Base-by-base conservation (phyloP, 2,888 invertebrate genomes). In the Leistus spinibarbis region DNA sequence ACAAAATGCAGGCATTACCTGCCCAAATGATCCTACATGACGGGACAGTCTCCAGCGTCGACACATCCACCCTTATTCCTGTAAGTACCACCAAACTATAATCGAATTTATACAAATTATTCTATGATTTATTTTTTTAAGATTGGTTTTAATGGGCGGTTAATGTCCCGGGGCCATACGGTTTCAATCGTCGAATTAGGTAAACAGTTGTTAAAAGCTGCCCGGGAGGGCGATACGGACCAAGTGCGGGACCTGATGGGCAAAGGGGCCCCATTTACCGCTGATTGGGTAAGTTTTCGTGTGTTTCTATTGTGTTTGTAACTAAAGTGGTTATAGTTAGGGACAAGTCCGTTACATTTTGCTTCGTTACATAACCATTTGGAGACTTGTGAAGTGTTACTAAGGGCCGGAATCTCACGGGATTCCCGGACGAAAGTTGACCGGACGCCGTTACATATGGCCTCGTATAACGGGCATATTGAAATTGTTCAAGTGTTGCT, bases 391-490 rank as follows among this genome's bases (percentile, higher is more conserved):
- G 93, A 93, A 81, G 91, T 95, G 79, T 88, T 97, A 77, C 87
- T 97, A 76, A 88, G 93, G 77, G 95, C 96, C 17, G 97, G 97
- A 72, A 94, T 95, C 79, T 93, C 94, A 70, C 90, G 94, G 79
- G 97, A 97, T 88, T 92, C 95, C 0, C 89, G 95, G 81, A 97
- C 95, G 24, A 98, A 98, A 88, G 95, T 96, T 1, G 96, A 97
- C 83, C 90, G 95, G 81, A 97, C 97, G 19, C 95, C 97, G 27
- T 86, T 98, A 79, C 97, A 98, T 86, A 90, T 96, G 83, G 97
- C 97, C 53, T 92, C 94, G 1, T 92, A 91, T 82, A 94, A 93
- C 81, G 97, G 97, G 0, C 93, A 96, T 85, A 86, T 90, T 73
- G 88, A 89, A 77, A 92, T 95, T 80, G 93, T 93, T 9, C 88